Evolutionary conservation across 2,888 invertebrate genomes (phyloP).

Genomic region (Erebia palarica): DNA sequence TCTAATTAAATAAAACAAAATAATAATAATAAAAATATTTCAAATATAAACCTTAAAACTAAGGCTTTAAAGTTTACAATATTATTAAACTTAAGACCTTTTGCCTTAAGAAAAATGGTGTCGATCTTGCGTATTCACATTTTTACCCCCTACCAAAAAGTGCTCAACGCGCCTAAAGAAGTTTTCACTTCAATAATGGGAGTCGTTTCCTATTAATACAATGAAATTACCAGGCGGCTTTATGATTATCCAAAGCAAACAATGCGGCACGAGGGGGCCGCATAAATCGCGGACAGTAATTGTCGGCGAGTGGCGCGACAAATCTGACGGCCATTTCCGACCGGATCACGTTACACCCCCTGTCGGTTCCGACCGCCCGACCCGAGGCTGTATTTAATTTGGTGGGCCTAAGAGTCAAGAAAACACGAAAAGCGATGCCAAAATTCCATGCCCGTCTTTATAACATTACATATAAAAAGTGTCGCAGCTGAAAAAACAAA

Average conservation of each 20-base stretch:
- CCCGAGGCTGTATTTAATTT: constrained; percentile 33
- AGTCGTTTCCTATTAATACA: constrained; percentile 19
- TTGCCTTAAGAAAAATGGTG: no score
- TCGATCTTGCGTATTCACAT: no score
- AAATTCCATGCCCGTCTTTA: not conserved
- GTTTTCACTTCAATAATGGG: no score
- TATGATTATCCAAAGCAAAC: constrained; percentile 33
- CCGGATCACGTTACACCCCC: constrained; percentile 53
- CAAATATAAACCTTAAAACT: no score
- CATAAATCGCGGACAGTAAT: constrained; percentile 55
- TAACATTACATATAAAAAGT: no score
- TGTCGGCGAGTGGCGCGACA: constrained; percentile 64
- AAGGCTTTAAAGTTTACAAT: no score
- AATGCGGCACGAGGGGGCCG: constrained; percentile 42
- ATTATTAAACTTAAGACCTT: no score
- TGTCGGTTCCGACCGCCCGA: constrained; percentile 35
- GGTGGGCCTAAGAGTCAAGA: constrained; percentile 9
- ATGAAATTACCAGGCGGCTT: constrained; percentile 32
- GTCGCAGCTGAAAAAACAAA: no score
- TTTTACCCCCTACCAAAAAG: no score
- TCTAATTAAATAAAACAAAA: no score
- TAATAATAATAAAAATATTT: no score
- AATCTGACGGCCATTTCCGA: constrained; percentile 70
- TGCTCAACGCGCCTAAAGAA: no score
- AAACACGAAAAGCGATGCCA: not conserved